Conservation (phyloP, 2,888 invertebrate genomes). For the Nephrotoma flavescens region DNA sequence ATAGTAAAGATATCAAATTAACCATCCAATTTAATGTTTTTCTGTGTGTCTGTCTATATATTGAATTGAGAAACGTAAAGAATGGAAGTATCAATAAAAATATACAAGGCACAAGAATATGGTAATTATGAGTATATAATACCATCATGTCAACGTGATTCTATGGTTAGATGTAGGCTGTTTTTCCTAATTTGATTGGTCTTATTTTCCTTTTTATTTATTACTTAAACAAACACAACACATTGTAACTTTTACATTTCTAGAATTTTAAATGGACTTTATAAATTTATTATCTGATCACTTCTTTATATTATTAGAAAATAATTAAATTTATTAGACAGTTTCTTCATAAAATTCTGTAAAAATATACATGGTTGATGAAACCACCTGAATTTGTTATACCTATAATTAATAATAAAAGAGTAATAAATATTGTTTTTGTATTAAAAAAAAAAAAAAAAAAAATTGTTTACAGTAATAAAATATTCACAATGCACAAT, state of each 20-base stretch:
- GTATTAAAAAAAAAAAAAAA: no score
- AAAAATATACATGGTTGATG: neutral
- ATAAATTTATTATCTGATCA: neutral
- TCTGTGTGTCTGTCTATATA: neutral
- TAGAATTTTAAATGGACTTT: neutral
- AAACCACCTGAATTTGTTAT: neutral
- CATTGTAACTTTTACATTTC: neutral
- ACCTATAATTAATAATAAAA: neutral
- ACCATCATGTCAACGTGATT: neutral
- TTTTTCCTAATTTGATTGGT: neutral
- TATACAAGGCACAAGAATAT: neutral
- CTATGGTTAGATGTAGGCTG: neutral
- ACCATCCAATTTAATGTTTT: neutral
- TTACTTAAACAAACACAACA: neutral
- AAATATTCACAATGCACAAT: slow-evolving; percentile 1
- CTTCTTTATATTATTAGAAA: neutral
- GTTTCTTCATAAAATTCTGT: neutral
- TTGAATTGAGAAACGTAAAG: neutral
- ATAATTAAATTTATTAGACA: neutral
- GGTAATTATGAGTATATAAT: neutral
- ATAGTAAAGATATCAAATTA: neutral
- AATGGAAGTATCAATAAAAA: neutral
- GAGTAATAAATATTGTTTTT: neutral
- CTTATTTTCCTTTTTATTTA: neutral
- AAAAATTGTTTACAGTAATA: neutral